Evolutionary conservation across 2,797 vertebrate genomes (phyloP), one percentile per base, ranked within the genome.

Genomic region (Mareca penelope): DNA sequence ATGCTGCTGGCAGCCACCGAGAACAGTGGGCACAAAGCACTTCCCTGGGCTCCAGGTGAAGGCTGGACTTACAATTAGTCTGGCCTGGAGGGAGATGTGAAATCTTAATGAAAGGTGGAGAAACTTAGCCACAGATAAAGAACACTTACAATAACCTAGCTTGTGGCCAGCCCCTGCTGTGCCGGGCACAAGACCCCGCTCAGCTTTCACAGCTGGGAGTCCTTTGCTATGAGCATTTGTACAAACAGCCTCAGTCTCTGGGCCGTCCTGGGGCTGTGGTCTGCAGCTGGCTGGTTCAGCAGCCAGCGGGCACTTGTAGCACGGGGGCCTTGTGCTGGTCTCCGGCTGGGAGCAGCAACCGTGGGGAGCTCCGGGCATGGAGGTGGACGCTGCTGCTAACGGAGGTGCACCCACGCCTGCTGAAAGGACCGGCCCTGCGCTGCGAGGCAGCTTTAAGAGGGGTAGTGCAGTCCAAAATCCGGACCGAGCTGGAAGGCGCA

Each of bases 261-360:
- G 53, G 53, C 53, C 8, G 12, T 7, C 3, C 60, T 14, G 1
- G 0, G 7, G 46, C 39, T 24, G 2, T 6, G 10, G 29, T 8
- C 39, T 18, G 33, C 52, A 29, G 6, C 3, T 4, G 18, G 53
- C 28, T 6, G 23, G 22, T 39, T 18, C 4, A 37, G 8, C 15
- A 23, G 24, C 6, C n/a, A 23, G 8, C 1, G 8, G 33, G 52
- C 52, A 42, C 42, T 9, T 33, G 11, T 3, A 29, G n/a, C n/a
- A 39, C 0, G 1, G 1, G 18, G 24, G 10, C 31, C 26, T 7
- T 1, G 4, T 22, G 22, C 53, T 40, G 3, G 13, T 53, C 55
- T 10, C 22, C 7, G 16, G 3, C 44, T 1, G 29, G 44, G 35
- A 21, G 13, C 22, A 39, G 2, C 1, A 26, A 28, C 15, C 3